phyloP scores from a whole-genome alignment of 2,888 invertebrate species.

The Epiperipatus broadwayi region DNA sequence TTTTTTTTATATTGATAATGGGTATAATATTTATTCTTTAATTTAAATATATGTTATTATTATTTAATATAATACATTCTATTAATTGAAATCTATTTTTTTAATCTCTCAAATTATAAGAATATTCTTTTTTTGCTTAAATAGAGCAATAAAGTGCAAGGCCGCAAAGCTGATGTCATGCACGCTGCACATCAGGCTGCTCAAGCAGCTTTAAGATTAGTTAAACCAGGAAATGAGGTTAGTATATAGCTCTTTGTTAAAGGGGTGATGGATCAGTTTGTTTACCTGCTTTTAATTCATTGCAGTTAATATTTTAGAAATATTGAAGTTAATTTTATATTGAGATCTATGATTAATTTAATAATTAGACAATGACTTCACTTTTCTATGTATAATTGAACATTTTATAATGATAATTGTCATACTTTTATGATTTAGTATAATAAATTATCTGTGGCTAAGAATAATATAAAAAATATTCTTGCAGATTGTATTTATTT shows the following conservation, averaged over 20 bases:
- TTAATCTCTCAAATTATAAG: conserved; percentile 3
- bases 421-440: too few species aligned
- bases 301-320: neutral
- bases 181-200: conserved; percentile 86
- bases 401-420: too few species aligned
- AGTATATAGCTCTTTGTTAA: conserved; percentile 16
- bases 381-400: too few species aligned
- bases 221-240: conserved; percentile 77
- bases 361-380: too few species aligned
- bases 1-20: too few species aligned
- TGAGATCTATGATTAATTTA: too few species aligned
- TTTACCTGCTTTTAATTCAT: neutral
- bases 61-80: neutral
- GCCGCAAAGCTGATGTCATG: conserved; percentile 79
- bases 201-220: conserved; percentile 76
- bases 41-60: neutral
- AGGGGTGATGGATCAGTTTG: neutral
- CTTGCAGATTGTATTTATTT: too few species aligned
- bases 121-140: conserved; percentile 9
- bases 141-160: conserved; percentile 50
- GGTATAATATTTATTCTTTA: too few species aligned
- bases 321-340: too few species aligned
- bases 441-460: too few species aligned
- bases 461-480: too few species aligned
- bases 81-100: neutral